Evolutionary conservation across 2,113 vertebrate species (phyloP).

Genomic region (Synchiropus splendidus): DNA sequence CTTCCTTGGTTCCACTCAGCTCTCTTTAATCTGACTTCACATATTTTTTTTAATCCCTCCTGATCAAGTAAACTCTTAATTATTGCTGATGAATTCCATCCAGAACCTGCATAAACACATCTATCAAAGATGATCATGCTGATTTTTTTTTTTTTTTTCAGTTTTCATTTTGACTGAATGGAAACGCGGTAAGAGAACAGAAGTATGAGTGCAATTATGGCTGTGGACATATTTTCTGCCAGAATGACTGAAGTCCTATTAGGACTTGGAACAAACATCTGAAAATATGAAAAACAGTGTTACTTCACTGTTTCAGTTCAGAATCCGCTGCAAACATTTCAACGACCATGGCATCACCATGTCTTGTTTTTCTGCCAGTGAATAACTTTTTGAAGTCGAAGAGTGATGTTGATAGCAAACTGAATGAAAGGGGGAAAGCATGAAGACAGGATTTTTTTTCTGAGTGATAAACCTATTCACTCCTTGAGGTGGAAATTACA

Average conservation of each 20-base stretch:
- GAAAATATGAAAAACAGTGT: too few species aligned
- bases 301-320: too few species aligned
- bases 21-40: conserved; percentile 68
- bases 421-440: too few species aligned
- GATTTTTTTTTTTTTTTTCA: not conserved
- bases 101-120: conserved; percentile 64
- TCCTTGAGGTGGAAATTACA: too few species aligned
- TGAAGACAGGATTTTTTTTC: too few species aligned
- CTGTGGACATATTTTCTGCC: conserved; percentile 24
- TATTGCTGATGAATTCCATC: conserved; percentile 66
- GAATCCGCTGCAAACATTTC: too few species aligned
- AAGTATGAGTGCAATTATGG: conserved; percentile 17
- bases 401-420: too few species aligned
- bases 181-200: conserved; percentile 15
- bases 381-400: too few species aligned
- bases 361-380: too few species aligned
- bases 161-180: conserved; percentile 38
- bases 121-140: conserved; percentile 56
- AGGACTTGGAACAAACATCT: conserved; percentile 19
- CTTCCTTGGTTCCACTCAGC: conserved; percentile 53
- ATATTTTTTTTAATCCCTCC: conserved; percentile 45
- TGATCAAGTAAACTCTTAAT: conserved; percentile 72
- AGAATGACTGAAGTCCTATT: conserved; percentile 22
- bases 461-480: too few species aligned
- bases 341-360: too few species aligned